Base-by-base conservation (phyloP, 2,888 invertebrate species). In the Abrostola tripartita region DNA sequence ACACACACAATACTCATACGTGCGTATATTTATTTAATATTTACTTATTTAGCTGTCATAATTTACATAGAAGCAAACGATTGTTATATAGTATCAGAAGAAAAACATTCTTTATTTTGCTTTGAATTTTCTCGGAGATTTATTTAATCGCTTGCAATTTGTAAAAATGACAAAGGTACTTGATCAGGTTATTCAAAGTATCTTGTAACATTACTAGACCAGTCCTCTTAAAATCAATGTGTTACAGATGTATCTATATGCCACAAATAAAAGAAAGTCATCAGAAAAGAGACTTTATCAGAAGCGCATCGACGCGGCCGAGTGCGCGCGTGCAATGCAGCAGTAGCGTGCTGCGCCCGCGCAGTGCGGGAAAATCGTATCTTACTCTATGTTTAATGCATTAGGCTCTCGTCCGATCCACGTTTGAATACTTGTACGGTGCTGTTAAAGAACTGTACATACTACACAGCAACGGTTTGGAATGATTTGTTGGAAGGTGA, bases 331-430 rank as follows among this genome's bases (percentile, higher is more conserved):
- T 73, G 91, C 85, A 88, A 92, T 92, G 88, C 86, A 84, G 76
- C 76, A 66, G 71, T 87, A 79, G 90, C 89, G 89, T 89, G 86
- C 76, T 61, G 70, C 72, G 81, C 78, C 71, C 69, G 71, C 78
- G 80, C 77, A 75, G 65, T 71, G 79, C 83, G 87, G 88, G 87
- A 91, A 91, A 90, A 89, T 90, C 84, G 81, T 87, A 85, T 86
- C 79, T 87, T 88, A 82, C 83, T 85, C 81, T 77, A 90, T 91
- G 88, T 88, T 78, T 91, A 86, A 91, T 90, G 87, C 87, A 90
- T 89, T 71, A 76, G 67, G 61, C 69, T 77, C 78, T 82, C 75
- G 61, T 71, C 73, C 61, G 71, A 74, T 66, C 67, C 53, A 62
- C 61, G 61, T 76, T 69, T 66, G 66, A 74, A 71, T 81, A 74